These are phyloP conservation scores for Remorina albescens DNA, from an alignment of 2,797 vertebrate genomes.

Conservation along the genomic window DNA sequence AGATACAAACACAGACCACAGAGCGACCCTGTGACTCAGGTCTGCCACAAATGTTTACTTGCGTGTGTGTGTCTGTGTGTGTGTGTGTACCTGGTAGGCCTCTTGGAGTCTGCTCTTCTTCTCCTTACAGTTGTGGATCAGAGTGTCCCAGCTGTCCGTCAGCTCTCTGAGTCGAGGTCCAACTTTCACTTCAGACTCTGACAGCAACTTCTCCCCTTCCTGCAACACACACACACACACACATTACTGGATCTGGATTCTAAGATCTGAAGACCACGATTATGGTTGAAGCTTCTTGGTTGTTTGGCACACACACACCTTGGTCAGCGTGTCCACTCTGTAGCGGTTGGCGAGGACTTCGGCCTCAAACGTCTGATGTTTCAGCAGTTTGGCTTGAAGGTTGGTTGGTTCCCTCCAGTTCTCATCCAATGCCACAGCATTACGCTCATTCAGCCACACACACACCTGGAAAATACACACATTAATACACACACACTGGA, in stretches of 20 bases:
- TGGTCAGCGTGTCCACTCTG: slow-evolving; percentile 79
- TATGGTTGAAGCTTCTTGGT: too few species aligned
- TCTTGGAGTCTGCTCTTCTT: slow-evolving; percentile 86
- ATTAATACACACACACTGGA: not conserved
- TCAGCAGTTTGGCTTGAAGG: slow-evolving; percentile 88
- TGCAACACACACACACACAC: slow-evolving; percentile 44
- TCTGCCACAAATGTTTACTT: too few species aligned
- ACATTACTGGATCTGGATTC: too few species aligned
- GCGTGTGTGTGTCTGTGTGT: slow-evolving; percentile 14
- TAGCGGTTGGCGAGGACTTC: slow-evolving; percentile 87
- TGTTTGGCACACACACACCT: slow-evolving; percentile 73
- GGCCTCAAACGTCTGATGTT: slow-evolving; percentile 89
- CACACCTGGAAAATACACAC: slow-evolving; percentile 54
- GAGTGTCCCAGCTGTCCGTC: slow-evolving; percentile 85
- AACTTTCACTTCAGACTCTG: slow-evolving; percentile 79
- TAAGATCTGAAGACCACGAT: too few species aligned
- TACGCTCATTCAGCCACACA: slow-evolving; percentile 90
- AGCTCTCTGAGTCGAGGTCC: slow-evolving; percentile 85
- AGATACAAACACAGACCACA: not conserved
- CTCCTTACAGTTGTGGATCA: slow-evolving; percentile 86
- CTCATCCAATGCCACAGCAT: slow-evolving; percentile 87
- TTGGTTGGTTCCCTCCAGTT: slow-evolving; percentile 88
- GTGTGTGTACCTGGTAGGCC: slow-evolving; percentile 84
- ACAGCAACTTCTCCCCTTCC: slow-evolving; percentile 89
- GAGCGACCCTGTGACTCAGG: too few species aligned